Base-by-base conservation (phyloP, 2,113 vertebrate genomes). In the Ia io region DNA sequence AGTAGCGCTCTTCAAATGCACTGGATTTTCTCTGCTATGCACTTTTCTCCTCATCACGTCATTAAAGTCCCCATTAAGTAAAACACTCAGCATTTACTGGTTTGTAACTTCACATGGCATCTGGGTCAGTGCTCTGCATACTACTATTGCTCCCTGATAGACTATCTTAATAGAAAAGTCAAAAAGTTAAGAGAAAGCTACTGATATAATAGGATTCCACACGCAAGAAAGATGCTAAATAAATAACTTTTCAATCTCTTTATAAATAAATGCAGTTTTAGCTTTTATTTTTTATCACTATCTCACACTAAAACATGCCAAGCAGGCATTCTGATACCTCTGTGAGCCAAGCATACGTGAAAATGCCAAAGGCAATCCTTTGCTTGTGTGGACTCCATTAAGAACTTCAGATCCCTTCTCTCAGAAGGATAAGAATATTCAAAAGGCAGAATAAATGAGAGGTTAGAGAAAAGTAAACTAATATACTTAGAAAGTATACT, bases 191-290 rank as follows among this genome's bases (percentile, higher is more conserved):
- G 14, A 84, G 63, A 88, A 88, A 30, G 23, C 2, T 87, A 95
- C 6, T 32, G 63, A 94, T 1, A 32, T 53, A 89, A 88, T 0
- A 77, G 20, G 80, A 84, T 84, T 70, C 35, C 59, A 90, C n/a
- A 84, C 22, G 89, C 28, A 88, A 73, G 63, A 93, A 88, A 73
- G 63, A 93, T 65, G 56, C 9, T 70, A 78, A 96, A 78, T 89
- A 95, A 95, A 67, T 84, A 95, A 92, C 59, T 94, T 77, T 96
- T 94, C 89, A 40, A 90, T 73, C n/a, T 85, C 74, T 94, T 96
- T 93, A 95, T 88, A 93, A 95, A 93, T 85, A 91, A 85, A 85
- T 71, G 35, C 47, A 94, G 78, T 89, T 96, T 94, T 37, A 30
- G 44, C 30, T 92, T 95, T 95, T 93, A 88, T 70, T 95, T 88